Conservation (phyloP, 2,888 invertebrate species). For the Lochmaea capreae region DNA sequence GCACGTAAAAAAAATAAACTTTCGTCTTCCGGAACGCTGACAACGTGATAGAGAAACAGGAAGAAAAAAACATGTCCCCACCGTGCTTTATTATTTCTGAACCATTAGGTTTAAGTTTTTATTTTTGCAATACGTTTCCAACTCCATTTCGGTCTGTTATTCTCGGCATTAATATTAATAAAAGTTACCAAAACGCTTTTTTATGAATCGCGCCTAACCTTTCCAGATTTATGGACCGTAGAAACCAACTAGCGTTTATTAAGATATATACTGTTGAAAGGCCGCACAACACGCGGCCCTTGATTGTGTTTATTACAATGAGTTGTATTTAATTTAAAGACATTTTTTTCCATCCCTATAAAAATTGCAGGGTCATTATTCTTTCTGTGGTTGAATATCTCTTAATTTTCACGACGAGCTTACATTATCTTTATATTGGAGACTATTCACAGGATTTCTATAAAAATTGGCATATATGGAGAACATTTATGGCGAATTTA, state of each 20-base stretch:
- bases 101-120: conserved; percentile 40
- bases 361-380: too few relatives aligned
- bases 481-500: too few relatives aligned
- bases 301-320: conserved; percentile 9
- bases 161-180: conserved; percentile 58
- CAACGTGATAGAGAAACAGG: neutral
- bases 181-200: conserved; percentile 54
- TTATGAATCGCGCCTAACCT: conserved; percentile 54
- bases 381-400: too few relatives aligned
- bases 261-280: conserved; percentile 43
- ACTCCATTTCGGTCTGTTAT: conserved; percentile 54
- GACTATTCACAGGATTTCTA: too few relatives aligned
- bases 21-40: neutral
- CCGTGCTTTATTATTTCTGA: conserved; percentile 34
- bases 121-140: conserved; percentile 42
- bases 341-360: neutral
- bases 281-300: conserved; percentile 1
- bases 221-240: conserved; percentile 52
- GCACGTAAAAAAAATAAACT: neutral
- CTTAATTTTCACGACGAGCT: too few relatives aligned
- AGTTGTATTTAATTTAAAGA: conserved; percentile 14
- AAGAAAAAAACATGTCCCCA: conserved; percentile 17
- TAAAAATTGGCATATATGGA: too few relatives aligned
- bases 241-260: conserved; percentile 47
- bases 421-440: too few relatives aligned